Base-by-base conservation (phyloP, 2,797 vertebrate genomes). In the Denticeps clupeoides region DNA sequence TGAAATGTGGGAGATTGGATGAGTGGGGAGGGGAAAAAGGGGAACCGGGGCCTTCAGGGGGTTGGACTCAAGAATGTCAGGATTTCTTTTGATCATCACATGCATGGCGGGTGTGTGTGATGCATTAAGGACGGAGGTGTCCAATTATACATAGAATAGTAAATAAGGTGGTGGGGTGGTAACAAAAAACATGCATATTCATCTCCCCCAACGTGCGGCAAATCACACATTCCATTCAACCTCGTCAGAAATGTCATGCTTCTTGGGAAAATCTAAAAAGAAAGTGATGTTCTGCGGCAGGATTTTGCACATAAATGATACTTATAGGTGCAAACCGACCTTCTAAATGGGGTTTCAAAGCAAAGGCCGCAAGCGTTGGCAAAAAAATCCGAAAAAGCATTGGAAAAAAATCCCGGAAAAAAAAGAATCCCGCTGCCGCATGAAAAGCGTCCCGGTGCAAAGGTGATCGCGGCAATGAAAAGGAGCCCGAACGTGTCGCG, bases 221-320 rank as follows among this genome's bases (percentile, higher is more conserved):
- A 56, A 68, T 70, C 56, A n/a, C n/a, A n/a, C n/a, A n/a, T n/a
- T n/a, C n/a, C n/a, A n/a, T n/a, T n/a, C n/a, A n/a, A n/a, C n/a
- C n/a, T n/a, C n/a, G n/a, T n/a, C n/a, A n/a, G n/a, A n/a, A n/a
- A n/a, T n/a, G n/a, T n/a, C 53, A 67, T 74, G 65, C 67, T 59
- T 58, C 54, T 47, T 51, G 46, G 58, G 63, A 54, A 58, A 70
- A 65, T 24, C n/a, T n/a, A n/a, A n/a, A n/a, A n/a, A n/a, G n/a
- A n/a, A n/a, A n/a, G 41, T 59, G 56, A 46, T n/a, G 54, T 45
- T 45, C 59, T 63, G 61, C 57, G 60, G 67, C 64, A 72, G 65
- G 53, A 60, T 60, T 64, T 67, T 70, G 62, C 65, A 69, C 72
- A 74, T 67, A 47, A 47, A 48, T 65, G 63, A 67, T 58, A 54